Percentiles rank a stretch among this genome's conserved stretches.
These are phyloP conservation scores for Syrrhaptes paradoxus DNA, from an alignment of 2,113 vertebrate species.

Conservation along the genomic window DNA sequence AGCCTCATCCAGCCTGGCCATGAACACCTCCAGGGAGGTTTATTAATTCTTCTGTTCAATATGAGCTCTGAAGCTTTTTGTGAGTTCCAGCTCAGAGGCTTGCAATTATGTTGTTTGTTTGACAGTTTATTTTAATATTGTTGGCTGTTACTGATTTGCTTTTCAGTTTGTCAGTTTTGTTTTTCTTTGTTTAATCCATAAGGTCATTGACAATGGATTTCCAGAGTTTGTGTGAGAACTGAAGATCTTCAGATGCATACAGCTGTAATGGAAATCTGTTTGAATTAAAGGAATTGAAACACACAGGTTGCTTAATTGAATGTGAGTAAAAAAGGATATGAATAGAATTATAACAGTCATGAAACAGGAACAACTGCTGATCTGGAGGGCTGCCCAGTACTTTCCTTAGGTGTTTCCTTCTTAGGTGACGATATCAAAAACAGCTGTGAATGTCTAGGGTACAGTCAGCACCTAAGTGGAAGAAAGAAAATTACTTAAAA, in stretches of 20 bases:
- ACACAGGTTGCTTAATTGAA: not conserved
- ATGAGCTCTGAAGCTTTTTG: not conserved
- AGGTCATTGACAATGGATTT: not conserved
- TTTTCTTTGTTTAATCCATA: not conserved
- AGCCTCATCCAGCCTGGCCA: too few relatives aligned
- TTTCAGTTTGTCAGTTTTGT: not conserved
- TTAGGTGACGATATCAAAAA: not conserved
- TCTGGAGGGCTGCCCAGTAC: not conserved
- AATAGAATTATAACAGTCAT: not conserved
- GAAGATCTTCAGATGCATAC: not conserved
- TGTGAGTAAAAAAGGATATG: not conserved
- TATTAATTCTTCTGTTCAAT: not conserved
- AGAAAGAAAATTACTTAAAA: not conserved
- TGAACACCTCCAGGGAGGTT: not conserved
- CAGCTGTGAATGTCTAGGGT: not conserved
- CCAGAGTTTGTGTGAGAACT: not conserved
- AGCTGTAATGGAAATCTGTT: not conserved
- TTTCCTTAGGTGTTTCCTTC: not conserved
- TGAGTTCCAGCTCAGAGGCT: not conserved
- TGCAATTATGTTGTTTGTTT: not conserved
- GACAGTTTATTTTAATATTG: not conserved
- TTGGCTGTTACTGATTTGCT: not conserved
- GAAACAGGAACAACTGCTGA: not conserved
- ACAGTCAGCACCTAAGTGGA: not conserved
- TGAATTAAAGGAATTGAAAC: not conserved